These are phyloP conservation scores for Lagocephalus sceleratus DNA, from an alignment of 2,797 vertebrate species.

Conservation along the genomic window DNA sequence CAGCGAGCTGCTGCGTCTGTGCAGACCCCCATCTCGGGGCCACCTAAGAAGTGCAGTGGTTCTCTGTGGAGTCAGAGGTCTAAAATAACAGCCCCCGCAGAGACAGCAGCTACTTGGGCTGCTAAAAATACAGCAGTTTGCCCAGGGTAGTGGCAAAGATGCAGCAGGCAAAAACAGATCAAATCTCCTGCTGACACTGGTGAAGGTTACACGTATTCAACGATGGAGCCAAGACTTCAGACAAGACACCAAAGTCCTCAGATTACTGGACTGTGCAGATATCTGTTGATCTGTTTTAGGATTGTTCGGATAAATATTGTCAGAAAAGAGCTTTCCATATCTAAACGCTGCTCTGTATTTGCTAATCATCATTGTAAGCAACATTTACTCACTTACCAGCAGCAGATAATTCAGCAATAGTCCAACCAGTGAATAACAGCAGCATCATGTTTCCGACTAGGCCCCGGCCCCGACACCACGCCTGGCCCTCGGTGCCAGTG, in stretches of 20 bases:
- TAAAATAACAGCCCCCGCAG: constrained; percentile 27
- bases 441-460: constrained; percentile 71
- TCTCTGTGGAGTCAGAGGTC: constrained; percentile 24
- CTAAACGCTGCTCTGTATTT: neutral
- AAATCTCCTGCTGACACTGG: constrained; percentile 77
- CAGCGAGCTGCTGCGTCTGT: too few species aligned
- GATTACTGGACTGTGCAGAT: constrained; percentile 16
- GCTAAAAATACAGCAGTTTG: constrained; percentile 83
- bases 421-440: too few species aligned
- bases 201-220: constrained; percentile 66
- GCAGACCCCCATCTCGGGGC: too few species aligned
- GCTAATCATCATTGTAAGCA: too few species aligned
- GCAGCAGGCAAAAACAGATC: constrained; percentile 62
- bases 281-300: constrained; percentile 4
- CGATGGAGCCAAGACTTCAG: constrained; percentile 41
- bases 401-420: too few species aligned
- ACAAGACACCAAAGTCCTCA: constrained; percentile 8
- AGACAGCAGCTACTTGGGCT: constrained; percentile 53
- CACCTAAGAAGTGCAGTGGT: neutral
- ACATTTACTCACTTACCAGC: too few species aligned
- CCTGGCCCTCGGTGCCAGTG: constrained; percentile 85
- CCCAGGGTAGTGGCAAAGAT: constrained; percentile 74
- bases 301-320: too few species aligned
- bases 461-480: constrained; percentile 60
- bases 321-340: too few species aligned